A percentile compares a stretch with the other conserved stretches of the same genome.
Conservation (phyloP, 2,113 vertebrate genomes). For the Ictalurus furcatus region DNA sequence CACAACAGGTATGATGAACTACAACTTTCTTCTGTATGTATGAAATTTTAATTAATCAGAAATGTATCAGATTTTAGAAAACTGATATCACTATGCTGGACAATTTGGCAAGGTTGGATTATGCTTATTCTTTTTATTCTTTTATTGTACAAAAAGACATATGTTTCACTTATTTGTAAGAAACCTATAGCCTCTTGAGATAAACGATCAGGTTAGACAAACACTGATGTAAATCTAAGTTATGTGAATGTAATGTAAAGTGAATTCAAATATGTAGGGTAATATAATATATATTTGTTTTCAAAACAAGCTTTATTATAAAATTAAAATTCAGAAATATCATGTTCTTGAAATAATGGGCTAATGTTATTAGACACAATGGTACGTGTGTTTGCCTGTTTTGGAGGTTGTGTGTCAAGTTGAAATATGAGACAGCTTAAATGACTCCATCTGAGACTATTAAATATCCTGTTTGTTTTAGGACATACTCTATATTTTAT, state of each 20-base stretch:
- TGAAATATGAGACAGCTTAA: conserved; percentile 43
- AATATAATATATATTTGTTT: conserved; percentile 1
- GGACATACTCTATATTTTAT: conserved; percentile 36
- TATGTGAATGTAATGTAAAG: neutral
- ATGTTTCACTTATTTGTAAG: no score
- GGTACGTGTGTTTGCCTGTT: conserved; percentile 25
- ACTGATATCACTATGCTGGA: neutral
- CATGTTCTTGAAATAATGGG: neutral
- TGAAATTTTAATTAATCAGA: neutral
- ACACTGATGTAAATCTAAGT: neutral
- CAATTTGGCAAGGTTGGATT: neutral
- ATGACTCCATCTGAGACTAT: conserved; percentile 40
- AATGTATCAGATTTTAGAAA: neutral
- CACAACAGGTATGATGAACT: conserved; percentile 62
- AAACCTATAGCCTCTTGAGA: no score
- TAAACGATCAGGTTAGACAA: no score
- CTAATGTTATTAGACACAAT: neutral
- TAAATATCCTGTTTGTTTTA: conserved; percentile 38
- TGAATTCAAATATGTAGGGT: neutral
- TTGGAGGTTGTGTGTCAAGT: conserved; percentile 14
- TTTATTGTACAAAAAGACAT: no score
- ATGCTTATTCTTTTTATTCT: neutral
- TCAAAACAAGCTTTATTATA: neutral
- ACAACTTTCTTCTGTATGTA: neutral
- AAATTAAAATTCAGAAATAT: neutral